Evolutionary conservation across 2,113 vertebrate species (phyloP).

Genomic region (Myrmecophaga tridactyla): DNA sequence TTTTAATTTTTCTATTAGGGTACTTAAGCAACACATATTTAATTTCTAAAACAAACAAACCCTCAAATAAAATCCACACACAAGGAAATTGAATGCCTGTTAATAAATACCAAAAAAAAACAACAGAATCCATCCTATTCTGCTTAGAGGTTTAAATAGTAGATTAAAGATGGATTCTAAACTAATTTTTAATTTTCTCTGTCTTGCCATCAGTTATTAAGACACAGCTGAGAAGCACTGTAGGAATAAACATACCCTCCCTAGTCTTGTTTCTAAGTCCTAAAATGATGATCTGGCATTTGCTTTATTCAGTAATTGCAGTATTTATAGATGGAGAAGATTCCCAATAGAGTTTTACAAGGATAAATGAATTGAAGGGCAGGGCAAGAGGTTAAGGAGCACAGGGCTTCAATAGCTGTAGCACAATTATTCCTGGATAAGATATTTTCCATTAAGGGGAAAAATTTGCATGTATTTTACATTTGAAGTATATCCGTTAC

Average conservation of each 20-base stretch:
- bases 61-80: neutral
- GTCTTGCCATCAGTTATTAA: neutral
- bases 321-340: neutral
- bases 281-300: neutral
- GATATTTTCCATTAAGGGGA: neutral
- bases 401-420: neutral
- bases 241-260: neutral
- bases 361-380: neutral
- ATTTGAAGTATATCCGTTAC: neutral
- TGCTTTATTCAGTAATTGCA: neutral
- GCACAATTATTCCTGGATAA: neutral
- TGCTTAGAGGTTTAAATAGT: neutral
- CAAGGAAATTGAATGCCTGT: slow-evolving; percentile 15
- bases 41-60: slow-evolving; percentile 30
- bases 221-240: neutral
- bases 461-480: neutral
- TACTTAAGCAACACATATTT: neutral
- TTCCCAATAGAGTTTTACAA: neutral
- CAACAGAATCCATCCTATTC: neutral
- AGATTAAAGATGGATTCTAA: neutral
- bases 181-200: neutral
- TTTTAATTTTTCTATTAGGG: slow-evolving; percentile 55
- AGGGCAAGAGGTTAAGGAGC: neutral
- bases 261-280: neutral
- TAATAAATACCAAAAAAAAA: neutral